A percentile compares a stretch with the other conserved stretches of the same genome.
Conservation (phyloP, 2,797 vertebrate genomes). For the Clarias laeviceps region DNA sequence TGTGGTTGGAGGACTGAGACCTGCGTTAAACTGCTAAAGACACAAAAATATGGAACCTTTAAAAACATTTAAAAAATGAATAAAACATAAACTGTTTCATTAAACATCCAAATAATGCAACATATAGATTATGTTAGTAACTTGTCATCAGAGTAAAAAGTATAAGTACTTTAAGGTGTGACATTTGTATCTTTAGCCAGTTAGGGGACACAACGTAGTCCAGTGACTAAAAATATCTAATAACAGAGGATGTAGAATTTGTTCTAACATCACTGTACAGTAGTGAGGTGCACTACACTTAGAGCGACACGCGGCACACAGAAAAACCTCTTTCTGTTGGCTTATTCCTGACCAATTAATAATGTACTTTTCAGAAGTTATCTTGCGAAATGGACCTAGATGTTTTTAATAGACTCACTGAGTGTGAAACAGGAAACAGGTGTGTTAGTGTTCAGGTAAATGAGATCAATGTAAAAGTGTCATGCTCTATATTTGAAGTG, state of each 20-base stretch:
- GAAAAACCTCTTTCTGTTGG: not conserved
- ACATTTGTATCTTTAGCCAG: not conserved
- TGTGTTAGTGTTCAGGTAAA: not conserved
- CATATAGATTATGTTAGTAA: not conserved
- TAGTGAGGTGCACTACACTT: not conserved
- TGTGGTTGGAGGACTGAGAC: too few species aligned
- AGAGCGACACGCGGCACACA: too few species aligned
- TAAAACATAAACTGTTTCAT: not conserved
- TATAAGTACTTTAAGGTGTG: not conserved
- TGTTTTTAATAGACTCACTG: not conserved
- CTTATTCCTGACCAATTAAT: not conserved
- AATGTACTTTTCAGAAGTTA: not conserved
- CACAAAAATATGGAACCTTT: too few species aligned
- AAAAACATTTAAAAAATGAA: too few species aligned
- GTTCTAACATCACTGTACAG: not conserved
- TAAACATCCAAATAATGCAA: not conserved
- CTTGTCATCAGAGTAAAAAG: not conserved
- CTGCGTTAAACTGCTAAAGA: too few species aligned
- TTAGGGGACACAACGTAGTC: not conserved
- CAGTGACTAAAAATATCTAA: not conserved
- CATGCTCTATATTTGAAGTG: too few species aligned
- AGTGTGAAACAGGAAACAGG: conserved; percentile 1
- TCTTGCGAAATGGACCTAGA: not conserved
- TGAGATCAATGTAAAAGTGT: not conserved
- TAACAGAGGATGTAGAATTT: not conserved